Base-by-base conservation (phyloP, 1,140 invertebrate genomes). In the Meteorus sp. region DNA sequence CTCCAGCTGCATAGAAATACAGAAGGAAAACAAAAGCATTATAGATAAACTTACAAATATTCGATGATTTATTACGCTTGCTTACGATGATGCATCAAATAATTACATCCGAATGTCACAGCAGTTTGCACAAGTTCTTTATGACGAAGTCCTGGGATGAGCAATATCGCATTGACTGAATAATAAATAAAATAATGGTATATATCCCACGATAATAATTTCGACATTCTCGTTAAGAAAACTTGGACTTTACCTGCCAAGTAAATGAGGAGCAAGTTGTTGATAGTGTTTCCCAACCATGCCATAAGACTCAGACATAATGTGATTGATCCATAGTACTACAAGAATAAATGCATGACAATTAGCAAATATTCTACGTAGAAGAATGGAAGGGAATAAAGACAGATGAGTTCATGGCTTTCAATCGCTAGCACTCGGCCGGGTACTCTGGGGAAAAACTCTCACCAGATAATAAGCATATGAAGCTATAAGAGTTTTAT, bases 231-330 rank as follows among this genome's bases (percentile, higher is more conserved):
- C 13, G 6, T n/a, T 1, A 1, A 4, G 7, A 13, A 25, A 45
- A 48, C 29, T 53, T 8, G 23, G 20, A 41, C 75, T 78, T 82
- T 79, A 86, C 85, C 78, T 31, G 86, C 72, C 25, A 92, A 69
- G 70, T 93, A 95, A 41, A 89, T 84, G 9, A 95, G 77, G 57
- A 94, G 84, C 31, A 93, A 75, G 75, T 94, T 95, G 73, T 94
- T 89, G 41, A 94, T 80, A 3, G 85, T 79, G 57, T 87, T 88
- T 27, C 92, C 91, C 71, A 94, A 79, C 89, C 89, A 95, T 25
- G 89, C 88, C 54, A 90, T 71, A n/a, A 85, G 63, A 37, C 85
- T 66, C 37, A 94, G 76, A 39, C 80, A 78, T 31, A 83, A 65
- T 62, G 90, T 86, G 4, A 89, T 84, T 39, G 85, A 80, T 41